Conservation (phyloP, 1,140 invertebrate species). For the Plectrocnemia conspersa region DNA sequence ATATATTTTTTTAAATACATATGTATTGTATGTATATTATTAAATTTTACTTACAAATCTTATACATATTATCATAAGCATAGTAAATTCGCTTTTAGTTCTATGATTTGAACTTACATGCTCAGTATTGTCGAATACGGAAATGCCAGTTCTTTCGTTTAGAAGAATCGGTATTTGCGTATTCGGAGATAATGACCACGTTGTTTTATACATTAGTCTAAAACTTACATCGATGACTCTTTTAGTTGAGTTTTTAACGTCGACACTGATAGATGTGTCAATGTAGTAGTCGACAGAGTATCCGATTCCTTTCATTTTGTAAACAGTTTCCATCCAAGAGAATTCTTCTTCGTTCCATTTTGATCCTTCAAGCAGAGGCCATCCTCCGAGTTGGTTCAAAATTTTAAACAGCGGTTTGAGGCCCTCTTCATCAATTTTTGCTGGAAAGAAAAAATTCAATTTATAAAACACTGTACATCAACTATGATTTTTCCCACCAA, state of each 20-base stretch:
- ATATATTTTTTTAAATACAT: no score
- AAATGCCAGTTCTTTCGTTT: no score
- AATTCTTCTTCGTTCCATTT: conserved; percentile 68
- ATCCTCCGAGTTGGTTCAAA: conserved; percentile 76
- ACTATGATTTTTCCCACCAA: no score
- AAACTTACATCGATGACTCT: conserved; percentile 80
- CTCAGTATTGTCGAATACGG: no score
- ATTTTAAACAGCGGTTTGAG: conserved; percentile 65
- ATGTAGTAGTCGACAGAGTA: conserved; percentile 89
- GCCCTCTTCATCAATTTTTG: conserved; percentile 68
- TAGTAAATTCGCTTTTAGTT: no score
- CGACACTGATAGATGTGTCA: conserved; percentile 85
- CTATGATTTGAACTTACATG: no score
- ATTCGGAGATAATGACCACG: background rate
- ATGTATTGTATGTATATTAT: no score
- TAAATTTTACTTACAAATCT: no score
- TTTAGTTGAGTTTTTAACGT: conserved; percentile 85
- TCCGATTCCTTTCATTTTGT: conserved; percentile 71
- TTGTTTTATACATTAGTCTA: no score
- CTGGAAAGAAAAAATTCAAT: conserved; percentile 50
- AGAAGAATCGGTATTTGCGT: no score
- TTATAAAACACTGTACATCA: no score
- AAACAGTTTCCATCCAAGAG: conserved; percentile 78
- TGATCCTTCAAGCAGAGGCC: conserved; percentile 80
- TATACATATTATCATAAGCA: no score